Evolutionary conservation across 2,113 vertebrate genomes (phyloP).

Genomic region (Monopterus albus): DNA sequence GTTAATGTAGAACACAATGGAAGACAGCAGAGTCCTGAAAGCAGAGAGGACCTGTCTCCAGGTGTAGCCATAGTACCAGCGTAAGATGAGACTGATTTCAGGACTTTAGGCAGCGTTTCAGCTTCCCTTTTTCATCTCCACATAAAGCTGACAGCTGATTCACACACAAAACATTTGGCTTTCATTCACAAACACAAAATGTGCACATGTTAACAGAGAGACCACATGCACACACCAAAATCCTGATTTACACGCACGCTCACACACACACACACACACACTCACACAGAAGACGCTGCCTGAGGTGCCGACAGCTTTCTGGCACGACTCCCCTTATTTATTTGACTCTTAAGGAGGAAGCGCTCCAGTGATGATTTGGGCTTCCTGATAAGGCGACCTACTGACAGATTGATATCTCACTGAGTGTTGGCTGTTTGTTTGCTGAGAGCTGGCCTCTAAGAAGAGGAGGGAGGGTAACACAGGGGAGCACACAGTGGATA

Average conservation of each 20-base stretch:
- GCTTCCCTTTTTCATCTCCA: slow-evolving; percentile 46
- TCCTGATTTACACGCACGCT: slow-evolving; percentile 19
- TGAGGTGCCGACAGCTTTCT: slow-evolving; percentile 73
- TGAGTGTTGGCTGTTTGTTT: slow-evolving; percentile 85
- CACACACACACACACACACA: not conserved
- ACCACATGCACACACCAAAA: slow-evolving; percentile 31
- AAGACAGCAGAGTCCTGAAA: slow-evolving; percentile 58
- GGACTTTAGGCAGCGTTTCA: slow-evolving; percentile 60
- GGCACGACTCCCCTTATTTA: slow-evolving; percentile 76
- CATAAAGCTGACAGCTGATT: slow-evolving; percentile 49
- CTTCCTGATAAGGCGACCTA: slow-evolving; percentile 83
- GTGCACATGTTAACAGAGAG: slow-evolving; percentile 22
- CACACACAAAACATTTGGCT: slow-evolving; percentile 33
- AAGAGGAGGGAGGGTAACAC: slow-evolving; percentile 19
- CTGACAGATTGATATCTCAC: slow-evolving; percentile 86
- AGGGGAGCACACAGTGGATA: slow-evolving; percentile 54
- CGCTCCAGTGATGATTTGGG: slow-evolving; percentile 82
- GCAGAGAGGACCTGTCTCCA: slow-evolving; percentile 63
- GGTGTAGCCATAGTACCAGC: slow-evolving; percentile 52
- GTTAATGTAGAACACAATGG: slow-evolving; percentile 63
- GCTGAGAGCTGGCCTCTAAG: slow-evolving; percentile 48
- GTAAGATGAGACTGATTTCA: slow-evolving; percentile 66
- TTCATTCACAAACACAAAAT: slow-evolving; percentile 59
- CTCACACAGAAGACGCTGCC: slow-evolving; percentile 15
- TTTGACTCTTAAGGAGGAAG: slow-evolving; percentile 84